Evolutionary conservation across 2,888 invertebrate genomes (phyloP), one percentile per base, ranked within the genome.

Genomic region (Prostheceraeus crozeri): DNA sequence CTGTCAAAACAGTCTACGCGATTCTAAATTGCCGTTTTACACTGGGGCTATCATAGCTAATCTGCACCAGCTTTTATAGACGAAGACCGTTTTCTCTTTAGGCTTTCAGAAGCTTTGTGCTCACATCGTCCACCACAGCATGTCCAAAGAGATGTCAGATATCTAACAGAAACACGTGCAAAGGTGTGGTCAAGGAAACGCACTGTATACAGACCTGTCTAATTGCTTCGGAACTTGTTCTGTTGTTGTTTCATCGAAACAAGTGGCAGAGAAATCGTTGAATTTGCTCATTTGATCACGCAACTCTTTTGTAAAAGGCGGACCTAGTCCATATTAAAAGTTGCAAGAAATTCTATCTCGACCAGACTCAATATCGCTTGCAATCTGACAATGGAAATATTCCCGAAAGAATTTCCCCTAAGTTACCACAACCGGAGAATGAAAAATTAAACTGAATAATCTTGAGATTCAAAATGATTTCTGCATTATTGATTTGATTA

Each of bases 111-210:
- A 48, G 8, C 27, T 8, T 28, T 25, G 48, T 40, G 14, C 16
- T 40, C 16, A 40, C 40, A 40, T 14, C 19, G 14, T 40, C 8
- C 14, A 14, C 40, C 14, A 21, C 14, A 16, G 40, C 40, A 40
- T 48, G 48, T 4, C 48, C 48, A 48, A 10, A 48, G 11, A 14
- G 48, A 48, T 48, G 23, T 48, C 23, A 48, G 23, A 28, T 48
- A 19, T n/a, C n/a, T n/a, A n/a, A n/a, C n/a, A n/a, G n/a, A n/a
- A n/a, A n/a, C n/a, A 25, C 6, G 23, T 10, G 23, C 25, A 48
- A 21, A 21, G 14, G 19, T 16, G 14, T 14, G 4, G 16, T 16
- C 19, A 11, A 11, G 27, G 23, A 25, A 48, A 11, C 23, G 8
- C 8, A 48, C n/a, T n/a, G n/a, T n/a, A n/a, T n/a, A n/a, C 48